Base-by-base conservation (phyloP, 2,797 vertebrate species). In the Bovichtus variegatus region DNA sequence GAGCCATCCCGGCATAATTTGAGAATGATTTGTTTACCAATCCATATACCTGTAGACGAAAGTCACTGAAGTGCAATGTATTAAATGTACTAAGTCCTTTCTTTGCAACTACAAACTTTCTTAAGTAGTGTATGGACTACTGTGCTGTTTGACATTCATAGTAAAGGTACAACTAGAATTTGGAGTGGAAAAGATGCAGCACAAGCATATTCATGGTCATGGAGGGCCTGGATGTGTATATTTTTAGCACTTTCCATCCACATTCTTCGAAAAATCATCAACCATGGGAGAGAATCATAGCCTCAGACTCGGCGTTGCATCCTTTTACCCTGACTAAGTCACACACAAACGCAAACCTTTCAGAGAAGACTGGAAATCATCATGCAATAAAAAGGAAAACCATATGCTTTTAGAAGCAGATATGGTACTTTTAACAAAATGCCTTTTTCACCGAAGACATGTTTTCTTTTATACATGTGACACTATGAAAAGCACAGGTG, bases 11-110 rank as follows among this genome's bases (percentile, higher is more conserved):
- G 92, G 95, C 89, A 95, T 96, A 94, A 97, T 98, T 94, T 96
- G 92, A 94, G 91, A 96, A 94, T 95, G 94, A 97, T 97, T 94
- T 95, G 94, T 97, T 97, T 96, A 95, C 94, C 93, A 95, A 97
- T 97, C 96, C 83, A 97, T 97, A 95, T 57, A 85, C 88, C 88
- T 89, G 90, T 84, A 74, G 87, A 85, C 84, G 82, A 92, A 91
- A 92, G 93, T 93, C 92, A 91, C 87, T 87, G 76, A 89, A 91
- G 90, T 93, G 93, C 89, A 89, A 83, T 88, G 93, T 78, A 74
- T 90, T 91, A 92, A 90, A 88, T 87, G 86, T 77, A 78, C 77
- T 43, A 71, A 87, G 79, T 79, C 82, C 69, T 87, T 73, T 64
- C 60, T 83, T 70, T 62, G 71, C 80, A 82, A 70, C 78, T 55